Conservation (phyloP, 2,888 invertebrate species). For the Hydraecia micacea region DNA sequence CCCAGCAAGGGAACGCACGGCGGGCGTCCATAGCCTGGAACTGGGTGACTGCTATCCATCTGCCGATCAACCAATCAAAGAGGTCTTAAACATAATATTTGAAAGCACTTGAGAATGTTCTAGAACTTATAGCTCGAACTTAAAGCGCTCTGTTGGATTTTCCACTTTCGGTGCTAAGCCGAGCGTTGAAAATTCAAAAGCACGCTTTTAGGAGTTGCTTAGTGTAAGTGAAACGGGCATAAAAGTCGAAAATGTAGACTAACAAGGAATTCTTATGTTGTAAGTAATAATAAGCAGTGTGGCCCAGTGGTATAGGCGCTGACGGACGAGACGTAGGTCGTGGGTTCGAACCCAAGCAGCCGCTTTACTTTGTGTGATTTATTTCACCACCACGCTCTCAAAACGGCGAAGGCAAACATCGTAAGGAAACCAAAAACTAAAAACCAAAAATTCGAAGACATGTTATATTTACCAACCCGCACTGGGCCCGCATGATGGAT, state of each 20-base stretch:
- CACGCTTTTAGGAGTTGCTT: neutral
- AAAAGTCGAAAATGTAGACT: neutral
- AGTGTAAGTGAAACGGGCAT: neutral
- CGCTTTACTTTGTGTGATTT: too few relatives aligned
- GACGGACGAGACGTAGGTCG: too few relatives aligned
- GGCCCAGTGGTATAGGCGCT: too few relatives aligned
- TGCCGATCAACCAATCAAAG: slow-evolving; percentile 70
- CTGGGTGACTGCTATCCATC: slow-evolving; percentile 95
- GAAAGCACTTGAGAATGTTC: neutral
- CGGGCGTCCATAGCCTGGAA: slow-evolving; percentile 96
- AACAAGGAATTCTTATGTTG: too few relatives aligned
- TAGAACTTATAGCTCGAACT: neutral
- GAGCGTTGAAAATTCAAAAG: neutral
- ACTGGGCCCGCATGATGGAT: too few relatives aligned
- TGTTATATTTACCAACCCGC: too few relatives aligned
- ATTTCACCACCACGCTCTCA: too few relatives aligned
- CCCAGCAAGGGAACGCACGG: slow-evolving; percentile 96
- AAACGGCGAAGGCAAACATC: too few relatives aligned
- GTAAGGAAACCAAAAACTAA: too few relatives aligned
- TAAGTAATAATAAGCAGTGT: too few relatives aligned
- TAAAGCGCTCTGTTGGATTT: neutral
- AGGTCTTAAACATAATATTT: neutral
- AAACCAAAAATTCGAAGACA: too few relatives aligned
- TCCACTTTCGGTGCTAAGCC: neutral
- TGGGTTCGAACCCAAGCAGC: too few relatives aligned